Conservation (phyloP, 1,140 invertebrate genomes). For the Drosophila takahashii region DNA sequence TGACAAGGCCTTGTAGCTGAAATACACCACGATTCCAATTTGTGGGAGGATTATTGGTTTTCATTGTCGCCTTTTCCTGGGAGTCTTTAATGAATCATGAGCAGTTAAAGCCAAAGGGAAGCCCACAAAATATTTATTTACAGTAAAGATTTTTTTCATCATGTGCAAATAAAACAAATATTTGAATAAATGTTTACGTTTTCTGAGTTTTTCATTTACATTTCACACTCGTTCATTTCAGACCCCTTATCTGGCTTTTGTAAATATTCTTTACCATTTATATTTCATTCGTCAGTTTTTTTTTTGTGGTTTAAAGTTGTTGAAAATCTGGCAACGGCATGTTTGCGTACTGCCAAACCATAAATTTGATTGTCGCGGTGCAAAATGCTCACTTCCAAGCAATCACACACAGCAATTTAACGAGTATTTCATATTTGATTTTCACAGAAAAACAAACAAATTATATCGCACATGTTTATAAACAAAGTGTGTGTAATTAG, state of each 20-base stretch:
- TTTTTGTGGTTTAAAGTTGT: neutral
- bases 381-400: neutral
- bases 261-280: conserved; percentile 1
- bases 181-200: neutral
- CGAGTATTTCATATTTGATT: neutral
- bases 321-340: neutral
- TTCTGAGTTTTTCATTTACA: conserved; percentile 7
- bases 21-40: conserved; percentile 7
- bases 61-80: neutral
- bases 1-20: conserved; percentile 4
- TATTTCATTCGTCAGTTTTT: neutral
- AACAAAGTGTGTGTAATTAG: no score
- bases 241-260: neutral
- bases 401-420: neutral
- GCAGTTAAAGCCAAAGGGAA: neutral
- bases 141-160: no score
- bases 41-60: neutral
- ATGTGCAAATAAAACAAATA: neutral
- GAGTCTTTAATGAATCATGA: neutral
- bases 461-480: neutral
- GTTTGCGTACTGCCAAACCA: neutral
- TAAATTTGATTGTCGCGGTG: neutral
- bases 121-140: neutral
- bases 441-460: neutral
- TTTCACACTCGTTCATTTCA: conserved; percentile 19